Conservation (phyloP, 2,888 invertebrate species). For the Phymatocera aterrima region DNA sequence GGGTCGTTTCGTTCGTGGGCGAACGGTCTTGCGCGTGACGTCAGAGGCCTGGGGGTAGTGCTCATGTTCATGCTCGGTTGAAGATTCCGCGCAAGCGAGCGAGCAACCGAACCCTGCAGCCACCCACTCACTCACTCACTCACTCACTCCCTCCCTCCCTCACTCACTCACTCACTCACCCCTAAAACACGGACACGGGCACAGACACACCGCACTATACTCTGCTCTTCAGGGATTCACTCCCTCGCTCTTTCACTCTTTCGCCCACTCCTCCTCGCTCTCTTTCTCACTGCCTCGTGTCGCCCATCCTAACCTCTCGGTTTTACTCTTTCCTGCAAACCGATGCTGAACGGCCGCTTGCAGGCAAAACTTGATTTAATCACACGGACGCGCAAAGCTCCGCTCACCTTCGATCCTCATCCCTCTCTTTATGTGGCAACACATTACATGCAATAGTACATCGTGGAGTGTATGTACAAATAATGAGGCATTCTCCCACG, state of each 20-base stretch:
- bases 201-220: constrained; percentile 8
- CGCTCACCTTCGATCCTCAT: not conserved
- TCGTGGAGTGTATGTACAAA: too few relatives aligned
- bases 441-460: not conserved
- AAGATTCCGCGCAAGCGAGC: constrained; percentile 44
- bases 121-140: not conserved
- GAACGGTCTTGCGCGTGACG: constrained; percentile 40
- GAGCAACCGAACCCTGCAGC: constrained; percentile 21
- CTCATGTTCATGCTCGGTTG: constrained; percentile 40
- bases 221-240: constrained; percentile 11
- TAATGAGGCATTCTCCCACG: too few relatives aligned
- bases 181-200: too few relatives aligned
- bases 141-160: not conserved
- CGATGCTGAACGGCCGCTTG: constrained; percentile 13
- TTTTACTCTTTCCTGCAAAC: not conserved
- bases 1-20: constrained; percentile 33
- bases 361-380: constrained; percentile 27
- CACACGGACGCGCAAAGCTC: constrained; percentile 7
- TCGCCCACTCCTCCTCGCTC: not conserved
- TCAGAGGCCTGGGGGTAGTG: constrained; percentile 40
- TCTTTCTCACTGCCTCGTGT: not conserved
- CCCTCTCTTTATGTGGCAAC: not conserved
- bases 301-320: not conserved
- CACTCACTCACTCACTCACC: not conserved
- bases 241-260: not conserved